Conservation (phyloP, 2,113 vertebrate species). For the Leptocoma aspasia region DNA sequence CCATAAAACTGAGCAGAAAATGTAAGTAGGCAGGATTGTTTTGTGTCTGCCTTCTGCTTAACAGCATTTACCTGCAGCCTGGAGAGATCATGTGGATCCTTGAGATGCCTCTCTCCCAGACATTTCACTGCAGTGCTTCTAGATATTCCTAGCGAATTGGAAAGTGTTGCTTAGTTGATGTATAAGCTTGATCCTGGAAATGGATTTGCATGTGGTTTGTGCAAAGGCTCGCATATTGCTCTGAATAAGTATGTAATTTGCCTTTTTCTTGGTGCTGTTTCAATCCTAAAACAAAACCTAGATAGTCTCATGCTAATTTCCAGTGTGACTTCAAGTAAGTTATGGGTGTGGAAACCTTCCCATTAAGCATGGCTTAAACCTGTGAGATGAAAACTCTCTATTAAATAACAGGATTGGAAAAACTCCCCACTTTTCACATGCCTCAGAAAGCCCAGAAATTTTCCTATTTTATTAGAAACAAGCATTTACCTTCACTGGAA, state of each 20-base stretch:
- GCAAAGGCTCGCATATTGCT: neutral
- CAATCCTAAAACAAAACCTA: neutral
- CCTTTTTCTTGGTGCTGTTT: neutral
- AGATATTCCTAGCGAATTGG: neutral
- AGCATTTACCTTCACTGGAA: neutral
- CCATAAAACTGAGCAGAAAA: neutral
- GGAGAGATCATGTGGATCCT: fast-evolving
- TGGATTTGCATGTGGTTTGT: neutral
- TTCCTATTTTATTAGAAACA: neutral
- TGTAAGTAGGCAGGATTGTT: neutral
- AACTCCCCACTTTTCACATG: neutral
- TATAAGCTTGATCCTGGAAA: neutral
- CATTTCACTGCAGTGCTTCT: neutral
- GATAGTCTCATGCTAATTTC: neutral
- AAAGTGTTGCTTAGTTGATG: neutral
- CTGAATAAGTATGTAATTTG: neutral
- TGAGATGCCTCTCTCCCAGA: neutral
- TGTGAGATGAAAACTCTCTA: neutral
- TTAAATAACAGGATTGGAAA: neutral
- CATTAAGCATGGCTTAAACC: neutral
- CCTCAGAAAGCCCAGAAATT: neutral
- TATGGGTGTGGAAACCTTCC: neutral
- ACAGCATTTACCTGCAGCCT: neutral
- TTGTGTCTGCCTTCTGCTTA: neutral
- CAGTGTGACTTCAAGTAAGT: neutral